Conservation (phyloP, 2,113 vertebrate genomes). For the Pseudorhombus dupliciocellatus region DNA sequence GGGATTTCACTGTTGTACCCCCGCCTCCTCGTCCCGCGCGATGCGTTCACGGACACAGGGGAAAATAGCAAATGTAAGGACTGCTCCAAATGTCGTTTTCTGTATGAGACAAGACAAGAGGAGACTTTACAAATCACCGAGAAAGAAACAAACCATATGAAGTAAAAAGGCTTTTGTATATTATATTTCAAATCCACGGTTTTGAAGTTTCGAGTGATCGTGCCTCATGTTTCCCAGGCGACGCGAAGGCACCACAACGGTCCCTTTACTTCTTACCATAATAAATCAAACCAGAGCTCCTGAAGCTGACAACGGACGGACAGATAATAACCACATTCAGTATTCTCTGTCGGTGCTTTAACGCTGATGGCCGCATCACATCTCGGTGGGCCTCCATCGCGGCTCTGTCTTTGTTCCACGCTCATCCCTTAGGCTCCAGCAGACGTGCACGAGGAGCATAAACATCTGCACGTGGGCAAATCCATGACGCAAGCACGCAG, state of each 20-base stretch:
- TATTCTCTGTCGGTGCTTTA: not conserved
- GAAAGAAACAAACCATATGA: too few species aligned
- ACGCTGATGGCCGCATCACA: not conserved
- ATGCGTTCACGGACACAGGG: not conserved
- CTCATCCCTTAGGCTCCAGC: not conserved
- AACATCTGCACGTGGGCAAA: constrained; percentile 84
- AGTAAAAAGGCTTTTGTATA: too few species aligned
- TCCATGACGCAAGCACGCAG: constrained; percentile 60
- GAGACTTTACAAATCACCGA: too few species aligned
- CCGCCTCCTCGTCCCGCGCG: constrained; percentile 1
- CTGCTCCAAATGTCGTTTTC: not conserved
- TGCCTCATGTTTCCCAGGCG: not conserved
- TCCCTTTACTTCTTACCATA: constrained; percentile 1
- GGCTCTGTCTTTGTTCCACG: not conserved
- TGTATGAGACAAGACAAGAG: not conserved
- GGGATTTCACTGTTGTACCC: constrained; percentile 54
- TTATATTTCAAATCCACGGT: too few species aligned
- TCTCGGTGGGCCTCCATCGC: not conserved
- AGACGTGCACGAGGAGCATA: constrained; percentile 76
- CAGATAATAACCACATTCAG: not conserved
- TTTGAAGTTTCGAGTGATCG: not conserved
- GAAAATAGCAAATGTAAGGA: accelerated
- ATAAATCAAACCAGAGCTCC: not conserved
- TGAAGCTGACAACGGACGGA: not conserved
- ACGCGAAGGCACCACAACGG: constrained; percentile 22